Evolutionary conservation across 2,888 invertebrate genomes (phyloP), one percentile per base, ranked within the genome.

Genomic region (Dinocampus coccinellae): DNA sequence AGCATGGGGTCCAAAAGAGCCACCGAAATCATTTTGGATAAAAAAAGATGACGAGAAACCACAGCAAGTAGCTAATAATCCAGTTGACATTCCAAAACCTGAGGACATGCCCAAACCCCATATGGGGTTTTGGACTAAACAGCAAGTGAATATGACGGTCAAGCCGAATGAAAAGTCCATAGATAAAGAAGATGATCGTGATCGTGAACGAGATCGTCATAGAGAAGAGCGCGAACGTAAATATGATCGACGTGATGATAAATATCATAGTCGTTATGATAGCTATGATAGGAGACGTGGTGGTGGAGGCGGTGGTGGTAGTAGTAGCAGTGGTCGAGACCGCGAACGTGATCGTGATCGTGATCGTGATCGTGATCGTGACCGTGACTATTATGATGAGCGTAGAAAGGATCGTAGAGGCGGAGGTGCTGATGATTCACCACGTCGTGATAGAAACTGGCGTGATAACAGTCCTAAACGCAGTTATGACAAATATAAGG

Each of bases 71-170:
- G 75, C 69, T 7, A 78, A 77, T 24, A 79, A 80, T 24, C 79
- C 82, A 3, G 80, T 82, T 20, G 29, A 85, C 33, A 80, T 83
- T 1, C 84, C 85, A 57, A 79, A 79, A 42, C 83, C 83, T 0
- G 87, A 87, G 6, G 87, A 87, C 39, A 84, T 87, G 79, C 87
- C 87, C 0, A 87, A 87, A 34, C 87, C 87, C 0, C 87, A 87
- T 42, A 87, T 87, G 87, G 87, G 87, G 24, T 87, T 87, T 34
- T 87, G 87, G 87, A 87, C 87, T 4, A 87, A 87, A 53, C 87
- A 87, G 36, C 87, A 87, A 72, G 86, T 87, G 0, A 86, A 86
- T 53, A 84, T 85, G 84, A 74, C 83, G 0, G 81, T 80, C 0
- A 87, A 87, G 62, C 82, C 83, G 0, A 76, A 78, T 3, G 88